These are phyloP conservation scores for Carposina sasakii DNA, from an alignment of 1,140 invertebrate genomes.

Conservation along the genomic window DNA sequence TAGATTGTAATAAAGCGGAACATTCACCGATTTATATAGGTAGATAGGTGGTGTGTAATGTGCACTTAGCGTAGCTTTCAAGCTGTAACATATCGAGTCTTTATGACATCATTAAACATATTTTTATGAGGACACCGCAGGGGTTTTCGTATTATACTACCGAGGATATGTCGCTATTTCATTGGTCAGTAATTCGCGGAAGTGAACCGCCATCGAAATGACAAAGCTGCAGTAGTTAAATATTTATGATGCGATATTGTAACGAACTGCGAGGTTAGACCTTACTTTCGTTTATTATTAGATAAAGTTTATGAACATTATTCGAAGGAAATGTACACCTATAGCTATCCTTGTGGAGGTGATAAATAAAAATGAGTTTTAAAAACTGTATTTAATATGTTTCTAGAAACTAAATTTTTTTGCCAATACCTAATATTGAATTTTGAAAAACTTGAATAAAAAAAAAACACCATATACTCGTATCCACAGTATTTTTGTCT, in stretches of 20 bases:
- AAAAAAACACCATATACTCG: no score
- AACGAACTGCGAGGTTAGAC: conserved; percentile 29
- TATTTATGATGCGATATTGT: conserved; percentile 42
- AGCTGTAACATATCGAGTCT: conserved; percentile 56
- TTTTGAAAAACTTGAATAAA: no score
- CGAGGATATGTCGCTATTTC: conserved; percentile 46
- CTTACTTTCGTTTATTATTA: no score
- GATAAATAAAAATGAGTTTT: no score
- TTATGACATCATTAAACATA: conserved; percentile 70
- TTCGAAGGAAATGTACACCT: no score
- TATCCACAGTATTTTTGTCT: no score
- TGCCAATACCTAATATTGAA: no score
- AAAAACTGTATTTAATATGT: no score
- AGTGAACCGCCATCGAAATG: conserved; percentile 50
- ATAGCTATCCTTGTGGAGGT: no score
- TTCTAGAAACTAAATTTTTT: no score
- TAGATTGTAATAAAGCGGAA: conserved; percentile 49
- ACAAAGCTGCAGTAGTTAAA: conserved; percentile 54
- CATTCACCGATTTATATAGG: conserved; percentile 59
- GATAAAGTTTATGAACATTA: no score
- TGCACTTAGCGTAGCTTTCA: conserved; percentile 51
- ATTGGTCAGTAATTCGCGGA: conserved; percentile 55
- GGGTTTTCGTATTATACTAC: conserved; percentile 51
- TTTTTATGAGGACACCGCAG: conserved; percentile 65
- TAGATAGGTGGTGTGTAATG: conserved; percentile 46